Base-by-base conservation (phyloP, 2,113 vertebrate genomes). In the Poicephalus meyeri region DNA sequence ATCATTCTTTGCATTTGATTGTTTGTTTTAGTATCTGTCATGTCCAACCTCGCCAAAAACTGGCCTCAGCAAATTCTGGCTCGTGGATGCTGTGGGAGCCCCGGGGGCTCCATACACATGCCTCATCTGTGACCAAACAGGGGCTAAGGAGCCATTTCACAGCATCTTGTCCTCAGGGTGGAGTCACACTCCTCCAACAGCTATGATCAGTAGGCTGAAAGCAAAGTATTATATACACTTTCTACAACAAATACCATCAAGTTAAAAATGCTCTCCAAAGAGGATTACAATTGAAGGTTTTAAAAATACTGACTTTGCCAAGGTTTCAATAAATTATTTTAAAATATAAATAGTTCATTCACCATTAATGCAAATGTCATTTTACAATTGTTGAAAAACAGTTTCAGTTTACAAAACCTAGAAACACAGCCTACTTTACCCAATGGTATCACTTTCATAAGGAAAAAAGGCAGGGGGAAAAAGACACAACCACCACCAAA, bases 301-400 rank as follows among this genome's bases (percentile, higher is more conserved):
- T 58, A 95, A 93, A 94, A 96, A 94, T 85, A 96, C 80, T 93
- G 69, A 83, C 91, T 94, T 56, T 76, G 77, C 80, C 78, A 79
- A 89, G 50, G 70, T 78, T 92, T 80, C 80, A 95, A 95, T 95
- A 94, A 94, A 81, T 95, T 88, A 91, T 74, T 95, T 96, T 74
- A 83, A 96, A 96, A 93, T 93, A 90, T 83, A 96, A 95, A 95
- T 80, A 95, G 69, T 81, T 78, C 2, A 2, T 74, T 96, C 61
- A 72, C 37, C 6, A 1, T 71, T 78, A 94, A 94, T 65, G 76
- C 86, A 90, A 94, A 88, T 7, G 5, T 50, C 3, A 49, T 74
- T 89, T 82, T 56, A 92, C 9, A 94, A 37, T 20, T 41, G 69
- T 7, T 88, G 77, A 91, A 95, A 96, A 93, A 39, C 5, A 11